phyloP scores from a whole-genome alignment of 1,140 invertebrate species.

The Brachionus asplanchnoidis region DNA sequence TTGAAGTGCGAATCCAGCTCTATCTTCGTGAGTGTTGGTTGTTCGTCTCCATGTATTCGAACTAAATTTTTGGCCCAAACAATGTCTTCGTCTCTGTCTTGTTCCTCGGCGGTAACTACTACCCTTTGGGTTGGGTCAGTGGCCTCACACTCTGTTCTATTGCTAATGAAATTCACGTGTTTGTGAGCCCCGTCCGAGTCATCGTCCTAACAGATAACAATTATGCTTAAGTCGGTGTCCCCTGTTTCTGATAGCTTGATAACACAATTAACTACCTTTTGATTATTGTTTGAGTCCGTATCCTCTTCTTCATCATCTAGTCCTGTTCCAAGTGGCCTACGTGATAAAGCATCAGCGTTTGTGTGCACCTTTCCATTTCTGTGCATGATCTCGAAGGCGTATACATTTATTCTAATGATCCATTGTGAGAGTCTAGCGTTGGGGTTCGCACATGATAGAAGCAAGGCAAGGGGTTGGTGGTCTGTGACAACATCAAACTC shows the following conservation, averaged over 20 bases:
- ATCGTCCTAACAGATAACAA: no score
- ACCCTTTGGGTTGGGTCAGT: no score
- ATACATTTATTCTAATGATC: neutral
- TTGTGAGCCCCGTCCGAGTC: no score
- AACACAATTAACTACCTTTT: neutral
- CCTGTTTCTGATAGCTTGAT: neutral
- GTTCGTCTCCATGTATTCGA: neutral
- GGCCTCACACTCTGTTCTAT: no score
- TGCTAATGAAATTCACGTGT: no score
- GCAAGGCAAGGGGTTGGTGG: slow-evolving; percentile 55
- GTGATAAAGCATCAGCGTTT: slow-evolving; percentile 43
- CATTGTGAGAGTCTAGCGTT: neutral
- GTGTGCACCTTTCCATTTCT: neutral
- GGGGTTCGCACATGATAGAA: slow-evolving; percentile 46
- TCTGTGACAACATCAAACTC: slow-evolving; percentile 58
- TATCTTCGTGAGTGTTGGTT: no score
- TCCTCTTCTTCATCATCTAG: neutral
- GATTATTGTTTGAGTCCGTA: neutral
- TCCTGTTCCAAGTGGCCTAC: neutral
- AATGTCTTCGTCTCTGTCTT: no score
- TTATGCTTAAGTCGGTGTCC: no score
- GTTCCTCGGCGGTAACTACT: no score
- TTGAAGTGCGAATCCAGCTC: no score
- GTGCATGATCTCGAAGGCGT: neutral
- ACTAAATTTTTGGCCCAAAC: no score